phyloP scores from a whole-genome alignment of 37 sponge, comb jelly and placozoan genomes.

The Petrosia ficiformis region DNA sequence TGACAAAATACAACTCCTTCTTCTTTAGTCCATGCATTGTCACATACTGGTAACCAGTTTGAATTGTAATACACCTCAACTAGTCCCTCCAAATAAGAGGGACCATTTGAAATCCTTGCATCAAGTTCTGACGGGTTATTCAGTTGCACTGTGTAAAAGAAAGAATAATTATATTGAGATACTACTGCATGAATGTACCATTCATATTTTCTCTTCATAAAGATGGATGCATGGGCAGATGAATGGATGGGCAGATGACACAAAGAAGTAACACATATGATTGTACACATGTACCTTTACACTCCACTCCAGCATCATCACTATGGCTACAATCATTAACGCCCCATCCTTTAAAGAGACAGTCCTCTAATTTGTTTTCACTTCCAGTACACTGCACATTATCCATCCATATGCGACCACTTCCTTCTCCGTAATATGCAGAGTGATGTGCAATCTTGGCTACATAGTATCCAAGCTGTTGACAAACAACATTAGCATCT shows the following conservation, averaged over 20 bases:
- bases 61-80: constrained; percentile 32
- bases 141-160: no score
- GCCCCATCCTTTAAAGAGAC: constrained; percentile 10
- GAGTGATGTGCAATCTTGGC: not conserved
- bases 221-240: no score
- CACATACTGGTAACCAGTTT: constrained; percentile 62
- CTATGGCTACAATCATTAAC: constrained; percentile 22
- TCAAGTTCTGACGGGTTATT: no score
- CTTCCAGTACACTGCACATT: constrained; percentile 26
- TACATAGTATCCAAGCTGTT: not conserved
- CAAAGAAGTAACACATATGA: no score
- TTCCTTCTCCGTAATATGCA: constrained; percentile 17
- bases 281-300: constrained; percentile 44
- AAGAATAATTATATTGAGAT: no score
- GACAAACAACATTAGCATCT: constrained; percentile 19
- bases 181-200: no score
- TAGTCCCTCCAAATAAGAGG: constrained; percentile 1
- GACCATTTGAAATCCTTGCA: constrained; percentile 10
- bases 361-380: constrained; percentile 9
- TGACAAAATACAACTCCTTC: constrained; percentile 47
- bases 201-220: no score
- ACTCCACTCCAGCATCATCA: constrained; percentile 22
- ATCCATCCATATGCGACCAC: constrained; percentile 32
- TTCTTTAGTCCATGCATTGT: constrained; percentile 15
- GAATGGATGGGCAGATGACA: no score